Conservation (phyloP, 2,888 invertebrate genomes). For the Patella depressa region DNA sequence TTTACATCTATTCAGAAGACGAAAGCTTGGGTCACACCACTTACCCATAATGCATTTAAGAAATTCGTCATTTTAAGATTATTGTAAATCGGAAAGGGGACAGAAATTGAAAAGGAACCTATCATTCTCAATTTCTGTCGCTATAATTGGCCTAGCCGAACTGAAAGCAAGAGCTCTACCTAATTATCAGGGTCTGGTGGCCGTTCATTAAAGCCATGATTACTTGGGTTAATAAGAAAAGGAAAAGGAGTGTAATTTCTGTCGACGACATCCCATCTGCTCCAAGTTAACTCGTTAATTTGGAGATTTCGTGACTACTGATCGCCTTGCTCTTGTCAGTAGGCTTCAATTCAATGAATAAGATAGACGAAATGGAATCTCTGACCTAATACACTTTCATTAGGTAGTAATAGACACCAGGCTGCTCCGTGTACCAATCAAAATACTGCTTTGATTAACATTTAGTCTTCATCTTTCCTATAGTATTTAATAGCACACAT, state of each 20-base stretch:
- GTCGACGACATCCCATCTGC: conserved; percentile 7
- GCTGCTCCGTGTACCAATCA: too few species aligned
- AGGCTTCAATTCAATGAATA: too few species aligned
- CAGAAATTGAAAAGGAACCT: conserved; percentile 13
- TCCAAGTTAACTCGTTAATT: conserved; percentile 3
- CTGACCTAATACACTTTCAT: too few species aligned
- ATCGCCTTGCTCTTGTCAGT: neutral
- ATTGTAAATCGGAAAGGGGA: neutral
- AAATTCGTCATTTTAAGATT: too few species aligned
- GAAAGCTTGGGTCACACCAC: neutral
- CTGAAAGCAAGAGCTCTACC: too few species aligned
- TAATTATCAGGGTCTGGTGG: neutral
- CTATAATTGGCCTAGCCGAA: conserved; percentile 13
- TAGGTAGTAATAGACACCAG: too few species aligned
- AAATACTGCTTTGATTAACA: too few species aligned
- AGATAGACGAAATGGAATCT: too few species aligned
- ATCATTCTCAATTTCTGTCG: conserved; percentile 20
- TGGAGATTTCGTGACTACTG: conserved; percentile 11
- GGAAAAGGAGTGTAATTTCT: neutral
- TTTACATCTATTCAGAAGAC: neutral
- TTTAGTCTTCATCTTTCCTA: too few species aligned
- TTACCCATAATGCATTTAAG: neutral
- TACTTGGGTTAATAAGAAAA: neutral
- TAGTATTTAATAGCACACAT: too few species aligned
- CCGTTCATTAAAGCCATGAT: conserved; percentile 1